Evolutionary conservation across 2,797 vertebrate species (phyloP), one percentile per base, ranked within the genome.

Genomic region (Eurystomus glaucurus): DNA sequence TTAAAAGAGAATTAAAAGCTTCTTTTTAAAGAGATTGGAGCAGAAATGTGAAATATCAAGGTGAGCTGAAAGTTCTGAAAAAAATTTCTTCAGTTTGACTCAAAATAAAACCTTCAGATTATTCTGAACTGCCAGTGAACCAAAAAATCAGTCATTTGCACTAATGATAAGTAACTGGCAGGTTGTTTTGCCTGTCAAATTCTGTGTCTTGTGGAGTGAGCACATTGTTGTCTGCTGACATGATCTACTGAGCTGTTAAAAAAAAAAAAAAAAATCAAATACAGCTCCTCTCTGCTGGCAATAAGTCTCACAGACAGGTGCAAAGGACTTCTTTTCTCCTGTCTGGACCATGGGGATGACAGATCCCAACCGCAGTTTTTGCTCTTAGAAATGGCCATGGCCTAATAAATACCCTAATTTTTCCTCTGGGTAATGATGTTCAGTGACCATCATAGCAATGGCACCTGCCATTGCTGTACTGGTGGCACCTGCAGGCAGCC

Each of bases 161-260:
- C 95, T 97, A 96, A 96, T 94, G 95, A 96, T 97, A 96, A 97
- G 95, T 96, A 97, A 97, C 97, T 96, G 97, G 92, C 95, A 97
- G 91, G 90, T 97, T 96, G 93, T 96, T 97, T 97, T 97, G 96
- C 97, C 94, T 97, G 97, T 96, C 96, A 97, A 97, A 97, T 97
- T 97, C 94, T 97, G 95, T 96, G 93, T 97, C 96, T 95, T 96
- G 70, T 97, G 87, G 93, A 97, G 91, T 97, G 97, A 95, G 97
- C 96, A 95, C 96, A 97, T 96, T 97, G 85, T 96, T 97, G 96
- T 96, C 96, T 95, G 91, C 94, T 95, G 94, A 96, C 95, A 96
- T 58, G 94, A 96, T 95, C 94, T 88, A 96, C 91, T 82, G 88
- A 97, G 88, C 91, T 90, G 77, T 83, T 90, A 39, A 19, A 84